Percentiles rank a stretch among this genome's conserved stretches.
Conservation (phyloP, 2,113 vertebrate genomes). For the Pangasianodon gigas region DNA sequence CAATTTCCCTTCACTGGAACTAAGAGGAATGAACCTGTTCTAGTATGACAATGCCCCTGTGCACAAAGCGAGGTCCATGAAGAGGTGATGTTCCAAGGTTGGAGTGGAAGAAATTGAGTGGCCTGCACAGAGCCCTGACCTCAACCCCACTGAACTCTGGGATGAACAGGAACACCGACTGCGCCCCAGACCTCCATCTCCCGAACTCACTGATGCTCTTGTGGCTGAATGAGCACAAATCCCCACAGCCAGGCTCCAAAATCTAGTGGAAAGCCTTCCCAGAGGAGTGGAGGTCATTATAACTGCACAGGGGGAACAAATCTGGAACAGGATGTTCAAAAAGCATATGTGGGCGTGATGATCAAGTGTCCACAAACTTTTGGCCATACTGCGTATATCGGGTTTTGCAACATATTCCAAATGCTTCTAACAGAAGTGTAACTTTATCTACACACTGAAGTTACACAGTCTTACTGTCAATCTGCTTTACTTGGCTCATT, state of each 20-base stretch:
- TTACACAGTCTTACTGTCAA: neutral
- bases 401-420: slow-evolving; percentile 3
- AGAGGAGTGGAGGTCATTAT: neutral
- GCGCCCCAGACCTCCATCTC: neutral
- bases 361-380: neutral
- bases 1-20: neutral
- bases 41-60: neutral
- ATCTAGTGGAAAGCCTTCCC: neutral
- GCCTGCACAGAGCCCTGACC: neutral
- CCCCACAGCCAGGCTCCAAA: neutral
- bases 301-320: neutral
- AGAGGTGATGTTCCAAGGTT: neutral
- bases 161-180: neutral
- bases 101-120: neutral
- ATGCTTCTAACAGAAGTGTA: neutral
- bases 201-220: neutral
- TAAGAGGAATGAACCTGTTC: neutral
- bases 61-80: neutral
- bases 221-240: neutral
- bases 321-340: neutral
- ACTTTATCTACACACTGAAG: neutral
- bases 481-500: slow-evolving; percentile 9
- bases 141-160: neutral
- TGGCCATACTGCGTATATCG: neutral
- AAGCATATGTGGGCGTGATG: neutral